Base-by-base conservation (phyloP, 35 echinoderm and acorn worm species). In the Amphiura filiformis region DNA sequence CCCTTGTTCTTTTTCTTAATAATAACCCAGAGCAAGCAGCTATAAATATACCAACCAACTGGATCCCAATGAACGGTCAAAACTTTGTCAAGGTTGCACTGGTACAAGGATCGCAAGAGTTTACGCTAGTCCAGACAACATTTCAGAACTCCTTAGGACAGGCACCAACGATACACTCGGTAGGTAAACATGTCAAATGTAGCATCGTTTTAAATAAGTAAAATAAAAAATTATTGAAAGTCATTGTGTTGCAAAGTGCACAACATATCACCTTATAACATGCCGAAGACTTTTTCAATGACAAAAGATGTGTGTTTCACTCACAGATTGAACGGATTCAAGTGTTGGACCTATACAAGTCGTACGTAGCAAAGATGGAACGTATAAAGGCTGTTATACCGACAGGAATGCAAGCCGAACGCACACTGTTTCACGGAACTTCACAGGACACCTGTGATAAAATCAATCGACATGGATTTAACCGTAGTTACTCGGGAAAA, bases 291-390 rank as follows among this genome's bases (percentile, higher is more conserved):
- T n/a, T n/a, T n/a, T n/a, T n/a, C n/a, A n/a, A n/a, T n/a, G n/a
- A n/a, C n/a, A n/a, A n/a, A n/a, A n/a, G n/a, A n/a, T n/a, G n/a
- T n/a, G n/a, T n/a, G n/a, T n/a, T n/a, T n/a, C n/a, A n/a, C n/a
- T n/a, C n/a, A n/a, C n/a, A 90, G 88, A 90, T 90, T 39, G 22
- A 44, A 15, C 81, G 88, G 37, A 90, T 90, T 77, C 88, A 90
- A 37, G 84, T 49, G 36, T 14, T 32, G 76, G 81, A 83, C 4
- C 26, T 90, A 3, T 84, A 70, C n/a, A 39, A 44, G 39, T 57
- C 83, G 36, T 90, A 90, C 76, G 20, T 33, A 2, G 39, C 80
- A 13, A 39, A 31, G 7, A 90, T 42, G 34, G 57, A 75, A 84
- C 23, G 35, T 13, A 70, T 90, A 37, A 80, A 78, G 28, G 76